Evolutionary conservation across 2,888 invertebrate species (phyloP).

Genomic region (Diabrotica balteata): DNA sequence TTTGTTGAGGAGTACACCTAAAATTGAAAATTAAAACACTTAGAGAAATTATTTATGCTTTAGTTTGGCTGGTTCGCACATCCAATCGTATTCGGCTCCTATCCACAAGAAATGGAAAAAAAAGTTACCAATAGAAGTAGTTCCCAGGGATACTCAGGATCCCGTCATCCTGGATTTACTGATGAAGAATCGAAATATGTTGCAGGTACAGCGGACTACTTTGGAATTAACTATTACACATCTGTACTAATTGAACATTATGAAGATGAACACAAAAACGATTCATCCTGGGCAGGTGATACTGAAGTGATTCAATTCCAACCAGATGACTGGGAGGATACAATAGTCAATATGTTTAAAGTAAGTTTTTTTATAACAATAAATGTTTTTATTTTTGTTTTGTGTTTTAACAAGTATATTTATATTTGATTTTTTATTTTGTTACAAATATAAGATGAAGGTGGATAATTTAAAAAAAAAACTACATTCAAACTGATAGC

Average conservation of each 20-base stretch:
- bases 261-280: conserved; percentile 44
- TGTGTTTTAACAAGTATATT: too few relatives aligned
- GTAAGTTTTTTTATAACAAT: too few relatives aligned
- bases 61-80: conserved; percentile 51
- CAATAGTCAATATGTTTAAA: too few relatives aligned
- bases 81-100: conserved; percentile 73
- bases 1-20: too few relatives aligned
- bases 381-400: too few relatives aligned
- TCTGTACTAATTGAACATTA: conserved; percentile 60
- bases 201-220: conserved; percentile 68
- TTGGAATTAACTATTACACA: conserved; percentile 79
- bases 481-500: too few relatives aligned
- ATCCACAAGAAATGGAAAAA: conserved; percentile 70
- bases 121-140: conserved; percentile 66
- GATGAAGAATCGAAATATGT: conserved; percentile 67
- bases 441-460: too few relatives aligned
- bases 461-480: too few relatives aligned
- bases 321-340: too few relatives aligned
- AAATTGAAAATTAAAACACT: background rate
- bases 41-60: background rate
- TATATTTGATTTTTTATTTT: too few relatives aligned
- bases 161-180: conserved; percentile 70
- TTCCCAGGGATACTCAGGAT: conserved; percentile 65
- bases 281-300: conserved; percentile 49
- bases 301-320: conserved; percentile 57